Percentiles rank a stretch among this genome's conserved stretches.
These are phyloP conservation scores for Polypterus bichir DNA, from an alignment of 2,113 vertebrate genomes.

Conservation along the genomic window DNA sequence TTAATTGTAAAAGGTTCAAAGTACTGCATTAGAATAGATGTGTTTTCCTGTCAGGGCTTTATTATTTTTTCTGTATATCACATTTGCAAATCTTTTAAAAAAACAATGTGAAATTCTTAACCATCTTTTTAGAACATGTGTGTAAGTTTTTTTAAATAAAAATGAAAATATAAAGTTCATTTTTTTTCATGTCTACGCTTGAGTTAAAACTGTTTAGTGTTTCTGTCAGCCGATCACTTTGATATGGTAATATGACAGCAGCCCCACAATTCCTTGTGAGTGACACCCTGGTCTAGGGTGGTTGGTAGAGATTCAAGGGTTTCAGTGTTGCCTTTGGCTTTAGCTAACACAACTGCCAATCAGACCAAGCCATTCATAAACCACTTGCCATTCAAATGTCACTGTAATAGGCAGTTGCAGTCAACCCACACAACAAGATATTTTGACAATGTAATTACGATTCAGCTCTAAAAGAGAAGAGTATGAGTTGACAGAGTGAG, in stretches of 20 bases:
- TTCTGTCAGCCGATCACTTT: conserved; percentile 47
- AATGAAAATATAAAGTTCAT: conserved; percentile 16
- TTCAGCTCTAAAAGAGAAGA: conserved; percentile 54
- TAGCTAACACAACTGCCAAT: conserved; percentile 56
- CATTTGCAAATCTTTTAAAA: conserved; percentile 47
- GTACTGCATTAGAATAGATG: conserved; percentile 22
- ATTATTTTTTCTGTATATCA: conserved; percentile 37
- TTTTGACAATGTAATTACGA: conserved; percentile 94
- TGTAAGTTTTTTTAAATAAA: conserved; percentile 22
- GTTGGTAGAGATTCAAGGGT: conserved; percentile 46
- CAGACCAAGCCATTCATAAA: conserved; percentile 47
- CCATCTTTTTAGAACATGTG: conserved; percentile 27
- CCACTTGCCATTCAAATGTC: conserved; percentile 59
- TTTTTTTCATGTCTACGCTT: conserved; percentile 23
- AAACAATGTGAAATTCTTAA: conserved; percentile 41
- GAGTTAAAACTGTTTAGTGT: conserved; percentile 35
- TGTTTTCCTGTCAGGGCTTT: conserved; percentile 21
- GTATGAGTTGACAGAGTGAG: conserved; percentile 50
- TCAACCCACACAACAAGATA: conserved; percentile 49
- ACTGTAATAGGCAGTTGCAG: conserved; percentile 41
- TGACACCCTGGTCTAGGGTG: conserved; percentile 41
- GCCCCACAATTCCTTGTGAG: conserved; percentile 34
- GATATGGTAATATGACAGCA: conserved; percentile 62
- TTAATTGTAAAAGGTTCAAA: not conserved
- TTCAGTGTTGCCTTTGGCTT: conserved; percentile 47